Conservation (phyloP, 2,888 invertebrate genomes). For the Leistus spinibarbis region DNA sequence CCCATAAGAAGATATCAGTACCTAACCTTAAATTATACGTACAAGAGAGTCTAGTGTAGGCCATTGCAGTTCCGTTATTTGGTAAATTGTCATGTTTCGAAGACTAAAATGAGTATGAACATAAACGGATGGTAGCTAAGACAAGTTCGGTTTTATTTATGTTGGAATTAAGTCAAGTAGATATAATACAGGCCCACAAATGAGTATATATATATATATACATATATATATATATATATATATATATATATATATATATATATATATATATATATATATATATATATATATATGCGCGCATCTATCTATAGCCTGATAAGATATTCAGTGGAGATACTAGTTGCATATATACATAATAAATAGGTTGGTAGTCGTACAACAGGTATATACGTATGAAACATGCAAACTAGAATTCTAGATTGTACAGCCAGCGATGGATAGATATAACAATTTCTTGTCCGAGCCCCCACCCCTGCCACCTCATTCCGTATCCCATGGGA, state of each 20-base stretch:
- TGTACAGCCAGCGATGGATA: not conserved
- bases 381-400: not conserved
- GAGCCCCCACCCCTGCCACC: not conserved
- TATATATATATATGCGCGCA: not conserved
- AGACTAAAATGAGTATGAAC: no score
- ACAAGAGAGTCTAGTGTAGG: no score
- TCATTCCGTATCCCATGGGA: conserved; percentile 13
- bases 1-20: no score
- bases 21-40: no score
- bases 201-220: not conserved
- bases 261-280: not conserved
- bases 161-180: not conserved
- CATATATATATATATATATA: not conserved
- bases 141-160: not conserved
- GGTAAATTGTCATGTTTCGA: no score
- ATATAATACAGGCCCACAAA: not conserved
- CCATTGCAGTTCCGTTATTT: no score
- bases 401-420: not conserved
- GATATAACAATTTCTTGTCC: not conserved
- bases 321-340: not conserved
- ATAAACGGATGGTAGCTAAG: no score
- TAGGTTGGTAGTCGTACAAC: not conserved
- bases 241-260: not conserved
- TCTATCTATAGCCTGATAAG: not conserved
- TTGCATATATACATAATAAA: not conserved